Evolutionary conservation across 2,113 vertebrate genomes (phyloP), one percentile per base, ranked within the genome.

Genomic region (Nesogale talazaci): DNA sequence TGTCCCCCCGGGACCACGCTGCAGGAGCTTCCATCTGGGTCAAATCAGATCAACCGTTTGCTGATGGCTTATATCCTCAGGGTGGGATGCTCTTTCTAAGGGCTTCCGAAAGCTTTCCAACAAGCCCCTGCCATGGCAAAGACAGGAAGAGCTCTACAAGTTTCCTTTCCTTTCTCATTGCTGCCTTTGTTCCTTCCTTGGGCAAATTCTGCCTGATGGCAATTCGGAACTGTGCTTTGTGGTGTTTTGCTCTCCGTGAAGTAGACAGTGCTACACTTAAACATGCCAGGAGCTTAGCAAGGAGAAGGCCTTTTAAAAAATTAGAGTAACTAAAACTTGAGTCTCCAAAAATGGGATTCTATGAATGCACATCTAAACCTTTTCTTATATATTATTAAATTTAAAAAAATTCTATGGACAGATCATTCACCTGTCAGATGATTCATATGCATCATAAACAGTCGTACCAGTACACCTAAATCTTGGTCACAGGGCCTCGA

Each of bases 31-130:
- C 80, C 86, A 89, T 94, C 92, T 94, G 83, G 89, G 69, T 93
- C 86, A 94, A 94, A 93, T 87, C 56, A 46, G 70, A 93, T n/a
- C 78, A 97, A 95, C 74, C 9, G 46, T 95, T 95, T 70, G 11
- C 76, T 0, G 0, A 88, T 88, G 96, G 92, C 19, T 0, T 22
- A 78, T 93, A 92, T 89, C 96, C 94, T 82, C 52, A 7, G 11
- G 96, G 95, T 91, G 87, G 67, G 89, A 88, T 0, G 0, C 9
- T 96, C 82, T 86, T 95, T 67, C 46, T 91, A 72, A 93, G 91
- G 88, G 88, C 57, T 92, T 91, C 90, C 94, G 88, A 72, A 93
- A 95, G 94, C 95, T 90, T 82, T 83, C 92, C 75, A 67, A 90
- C 93, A 89, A 94, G 40, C 6, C 27, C 6, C 36, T 87, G 34